phyloP scores from a whole-genome alignment of 2,797 vertebrate species.

The Monodelphis domestica region DNA sequence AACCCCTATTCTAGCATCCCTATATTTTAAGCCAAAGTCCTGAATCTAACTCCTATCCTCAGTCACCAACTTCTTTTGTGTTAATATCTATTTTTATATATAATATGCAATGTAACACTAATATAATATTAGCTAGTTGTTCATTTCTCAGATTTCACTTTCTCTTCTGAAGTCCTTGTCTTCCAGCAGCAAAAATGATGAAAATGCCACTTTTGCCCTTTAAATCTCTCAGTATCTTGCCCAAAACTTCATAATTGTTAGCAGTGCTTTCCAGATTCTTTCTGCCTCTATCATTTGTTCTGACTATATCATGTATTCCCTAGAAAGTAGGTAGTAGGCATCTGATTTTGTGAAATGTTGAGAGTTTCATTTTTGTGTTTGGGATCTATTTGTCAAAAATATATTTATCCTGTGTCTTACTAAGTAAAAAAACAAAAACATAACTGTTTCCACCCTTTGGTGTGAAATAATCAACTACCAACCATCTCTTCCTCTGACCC shows the following conservation, averaged over 20 bases:
- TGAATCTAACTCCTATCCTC: neutral
- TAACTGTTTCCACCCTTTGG: neutral
- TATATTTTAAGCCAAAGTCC: neutral
- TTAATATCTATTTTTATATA: no score
- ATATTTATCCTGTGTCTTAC: neutral
- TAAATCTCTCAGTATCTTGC: neutral
- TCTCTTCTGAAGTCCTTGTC: neutral
- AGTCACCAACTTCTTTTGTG: neutral
- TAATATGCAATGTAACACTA: no score
- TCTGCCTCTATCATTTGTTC: neutral
- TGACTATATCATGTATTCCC: neutral
- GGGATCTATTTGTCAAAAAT: neutral
- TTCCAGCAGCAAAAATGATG: neutral
- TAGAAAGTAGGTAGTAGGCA: neutral
- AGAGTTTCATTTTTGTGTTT: neutral
- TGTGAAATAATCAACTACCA: neutral
- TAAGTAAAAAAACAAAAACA: neutral
- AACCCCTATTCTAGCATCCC: neutral
- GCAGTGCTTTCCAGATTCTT: neutral
- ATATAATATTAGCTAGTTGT: neutral
- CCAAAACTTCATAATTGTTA: neutral
- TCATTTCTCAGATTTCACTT: neutral
- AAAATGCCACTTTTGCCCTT: neutral
- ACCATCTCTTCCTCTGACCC: neutral
- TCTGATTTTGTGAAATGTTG: neutral